A percentile compares a stretch with the other conserved stretches of the same genome.
Evolutionary conservation across 2,888 invertebrate species (phyloP).

Genomic region (Marasmarcha lunaedactyla): DNA sequence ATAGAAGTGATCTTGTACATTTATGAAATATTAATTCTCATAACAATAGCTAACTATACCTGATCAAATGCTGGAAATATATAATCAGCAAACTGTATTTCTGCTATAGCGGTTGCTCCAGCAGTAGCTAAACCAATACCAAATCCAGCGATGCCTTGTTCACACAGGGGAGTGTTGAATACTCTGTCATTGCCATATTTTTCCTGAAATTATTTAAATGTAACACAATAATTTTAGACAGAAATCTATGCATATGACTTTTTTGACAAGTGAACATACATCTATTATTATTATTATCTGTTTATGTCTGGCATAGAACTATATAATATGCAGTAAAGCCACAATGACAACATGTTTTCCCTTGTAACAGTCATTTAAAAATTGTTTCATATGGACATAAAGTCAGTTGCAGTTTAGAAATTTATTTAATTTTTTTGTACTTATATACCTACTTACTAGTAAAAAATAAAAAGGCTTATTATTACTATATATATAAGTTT

Average conservation of each 20-base stretch:
- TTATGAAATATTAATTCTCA: no score
- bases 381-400: no score
- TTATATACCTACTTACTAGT: no score
- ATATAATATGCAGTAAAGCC: no score
- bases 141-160: constrained; percentile 97
- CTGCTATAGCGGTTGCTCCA: constrained; percentile 95
- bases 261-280: background rate
- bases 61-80: constrained; percentile 99
- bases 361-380: no score
- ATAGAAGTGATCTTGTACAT: no score
- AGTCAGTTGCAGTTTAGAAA: no score
- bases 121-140: constrained; percentile 93
- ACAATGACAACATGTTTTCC: no score
- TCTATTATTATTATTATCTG: background rate
- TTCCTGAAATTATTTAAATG: constrained; percentile 54
- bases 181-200: constrained; percentile 94
- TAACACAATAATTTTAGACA: background rate
- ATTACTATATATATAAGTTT: no score
- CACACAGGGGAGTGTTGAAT: constrained; percentile 96
- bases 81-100: constrained; percentile 99
- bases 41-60: constrained; percentile 51
- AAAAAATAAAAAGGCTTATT: no score
- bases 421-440: no score
- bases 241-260: background rate
- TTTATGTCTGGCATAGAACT: background rate